Evolutionary conservation across 2,888 invertebrate species (phyloP).

Genomic region (Ectobius pallidus): DNA sequence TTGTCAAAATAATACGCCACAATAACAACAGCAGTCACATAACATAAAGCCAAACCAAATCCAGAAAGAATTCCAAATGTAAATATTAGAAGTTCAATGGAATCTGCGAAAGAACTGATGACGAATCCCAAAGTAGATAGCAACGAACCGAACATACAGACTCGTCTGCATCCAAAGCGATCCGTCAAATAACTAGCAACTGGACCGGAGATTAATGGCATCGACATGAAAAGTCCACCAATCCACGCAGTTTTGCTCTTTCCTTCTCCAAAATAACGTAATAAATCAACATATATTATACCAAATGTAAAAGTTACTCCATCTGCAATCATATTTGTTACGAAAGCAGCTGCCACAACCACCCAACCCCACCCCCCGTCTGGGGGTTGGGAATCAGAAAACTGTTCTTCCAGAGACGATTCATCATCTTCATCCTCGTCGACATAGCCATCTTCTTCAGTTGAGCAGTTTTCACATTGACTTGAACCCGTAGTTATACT

Average conservation of each 20-base stretch:
- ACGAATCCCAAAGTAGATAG: constrained; percentile 78
- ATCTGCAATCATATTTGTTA: constrained; percentile 90
- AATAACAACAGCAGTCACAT: constrained; percentile 89
- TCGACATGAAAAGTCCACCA: constrained; percentile 88
- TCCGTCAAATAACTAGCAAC: constrained; percentile 84
- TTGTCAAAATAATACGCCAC: constrained; percentile 91
- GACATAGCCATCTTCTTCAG: constrained; percentile 63
- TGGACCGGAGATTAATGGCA: constrained; percentile 72
- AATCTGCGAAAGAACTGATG: constrained; percentile 74
- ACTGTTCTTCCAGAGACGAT: constrained; percentile 66
- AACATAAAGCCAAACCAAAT: constrained; percentile 83
- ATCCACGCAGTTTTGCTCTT: constrained; percentile 90
- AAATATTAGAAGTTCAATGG: constrained; percentile 77
- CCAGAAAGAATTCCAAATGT: constrained; percentile 86
- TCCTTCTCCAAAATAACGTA: constrained; percentile 84
- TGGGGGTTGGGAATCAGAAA: constrained; percentile 61
- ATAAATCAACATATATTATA: constrained; percentile 83
- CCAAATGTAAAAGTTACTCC: constrained; percentile 94
- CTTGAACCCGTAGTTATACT: background rate
- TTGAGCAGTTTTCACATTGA: background rate
- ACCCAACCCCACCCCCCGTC: constrained; percentile 96
- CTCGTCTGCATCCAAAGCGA: constrained; percentile 74
- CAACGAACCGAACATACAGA: constrained; percentile 79
- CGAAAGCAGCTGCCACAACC: constrained; percentile 85
- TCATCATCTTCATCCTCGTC: constrained; percentile 62